phyloP scores from a whole-genome alignment of 1,140 invertebrate species.

The Maniola jurtina region DNA sequence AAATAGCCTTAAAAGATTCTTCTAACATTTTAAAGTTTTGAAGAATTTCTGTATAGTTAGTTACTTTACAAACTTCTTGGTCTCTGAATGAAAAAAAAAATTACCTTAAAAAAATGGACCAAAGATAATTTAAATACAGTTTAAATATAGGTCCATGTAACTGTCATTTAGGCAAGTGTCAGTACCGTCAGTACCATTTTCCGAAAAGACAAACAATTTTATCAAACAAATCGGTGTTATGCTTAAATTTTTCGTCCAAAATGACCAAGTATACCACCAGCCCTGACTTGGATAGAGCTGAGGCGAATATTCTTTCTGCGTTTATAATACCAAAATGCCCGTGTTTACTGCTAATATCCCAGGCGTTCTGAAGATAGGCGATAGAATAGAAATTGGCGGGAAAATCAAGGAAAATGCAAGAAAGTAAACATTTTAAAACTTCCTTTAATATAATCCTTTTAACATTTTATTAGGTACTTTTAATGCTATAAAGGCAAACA shows the following conservation, averaged over 20 bases:
- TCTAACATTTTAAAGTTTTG: too few relatives aligned
- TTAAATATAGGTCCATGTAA: too few relatives aligned
- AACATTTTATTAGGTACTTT: too few relatives aligned
- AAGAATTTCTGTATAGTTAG: too few relatives aligned
- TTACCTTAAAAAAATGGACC: too few relatives aligned
- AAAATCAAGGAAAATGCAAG: conserved; percentile 70
- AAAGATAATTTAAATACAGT: too few relatives aligned
- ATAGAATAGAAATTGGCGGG: conserved; percentile 71
- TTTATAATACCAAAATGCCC: conserved; percentile 52
- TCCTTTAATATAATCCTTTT: too few relatives aligned
- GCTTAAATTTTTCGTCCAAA: conserved; percentile 71
- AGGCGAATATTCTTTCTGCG: conserved; percentile 32
- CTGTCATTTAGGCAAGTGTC: conserved; percentile 12
- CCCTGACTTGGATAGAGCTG: conserved; percentile 44
- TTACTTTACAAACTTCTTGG: too few relatives aligned
- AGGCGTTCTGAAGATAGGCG: conserved; percentile 63
- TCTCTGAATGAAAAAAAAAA: too few relatives aligned
- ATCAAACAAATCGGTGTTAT: conserved; percentile 49
- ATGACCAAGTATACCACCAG: conserved; percentile 57
- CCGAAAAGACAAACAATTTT: conserved; percentile 16
- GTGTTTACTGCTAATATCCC: conserved; percentile 71
- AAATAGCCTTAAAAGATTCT: too few relatives aligned
- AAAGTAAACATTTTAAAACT: conserved; percentile 51
- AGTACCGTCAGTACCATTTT: neutral
- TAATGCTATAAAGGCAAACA: too few relatives aligned